Percentiles rank a stretch among this genome's conserved stretches.
Conservation (phyloP, 2,113 vertebrate genomes). For the Eidolon helvum region DNA sequence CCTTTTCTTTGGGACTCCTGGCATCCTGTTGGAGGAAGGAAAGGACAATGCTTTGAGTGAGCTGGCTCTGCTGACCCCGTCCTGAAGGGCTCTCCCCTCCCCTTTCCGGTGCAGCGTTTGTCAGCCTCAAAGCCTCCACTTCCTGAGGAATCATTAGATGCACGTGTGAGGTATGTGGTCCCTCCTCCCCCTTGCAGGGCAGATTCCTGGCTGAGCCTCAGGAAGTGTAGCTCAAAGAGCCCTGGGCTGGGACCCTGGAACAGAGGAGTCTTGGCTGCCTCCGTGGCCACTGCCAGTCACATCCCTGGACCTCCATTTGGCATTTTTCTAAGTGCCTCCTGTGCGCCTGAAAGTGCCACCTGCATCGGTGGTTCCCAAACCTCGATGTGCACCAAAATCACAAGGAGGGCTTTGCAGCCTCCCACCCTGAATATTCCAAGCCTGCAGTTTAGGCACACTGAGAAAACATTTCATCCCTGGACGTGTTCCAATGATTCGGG, state of each 20-base stretch:
- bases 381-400: neutral
- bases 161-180: conserved; percentile 40
- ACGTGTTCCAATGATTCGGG: neutral
- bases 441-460: neutral
- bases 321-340: neutral
- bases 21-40: conserved; percentile 75
- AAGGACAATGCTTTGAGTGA: conserved; percentile 68
- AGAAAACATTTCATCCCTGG: neutral
- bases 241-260: neutral
- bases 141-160: conserved; percentile 63
- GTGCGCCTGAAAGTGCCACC: neutral
- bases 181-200: neutral
- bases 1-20: conserved; percentile 64
- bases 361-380: neutral
- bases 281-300: neutral
- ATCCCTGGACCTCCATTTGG: neutral
- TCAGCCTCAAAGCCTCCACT: conserved; percentile 52
- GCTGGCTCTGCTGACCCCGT: conserved; percentile 43
- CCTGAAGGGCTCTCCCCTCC: conserved; percentile 10
- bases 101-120: conserved; percentile 46
- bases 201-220: conserved; percentile 46
- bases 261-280: neutral
- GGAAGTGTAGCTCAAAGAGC: conserved; percentile 18
- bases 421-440: no score
- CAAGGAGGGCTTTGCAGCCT: neutral